phyloP scores from a whole-genome alignment of 2,113 vertebrate species.

The Poecilia latipinna region DNA sequence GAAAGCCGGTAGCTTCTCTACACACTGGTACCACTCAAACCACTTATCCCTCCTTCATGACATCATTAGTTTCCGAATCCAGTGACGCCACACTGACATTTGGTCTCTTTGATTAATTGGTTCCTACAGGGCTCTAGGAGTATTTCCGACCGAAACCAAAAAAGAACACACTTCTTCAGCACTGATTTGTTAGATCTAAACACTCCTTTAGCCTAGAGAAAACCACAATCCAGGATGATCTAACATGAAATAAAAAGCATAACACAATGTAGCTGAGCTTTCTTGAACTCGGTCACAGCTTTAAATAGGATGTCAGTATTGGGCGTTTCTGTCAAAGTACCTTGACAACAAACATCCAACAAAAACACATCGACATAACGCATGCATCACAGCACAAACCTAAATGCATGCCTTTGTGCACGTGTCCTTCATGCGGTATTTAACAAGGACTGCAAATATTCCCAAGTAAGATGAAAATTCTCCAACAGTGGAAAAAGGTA shows the following conservation, averaged over 20 bases:
- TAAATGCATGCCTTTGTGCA: background rate
- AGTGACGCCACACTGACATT: slow-evolving; percentile 50
- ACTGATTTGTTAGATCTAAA: slow-evolving; percentile 32
- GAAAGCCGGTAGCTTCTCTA: slow-evolving; percentile 35
- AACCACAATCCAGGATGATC: slow-evolving; percentile 33
- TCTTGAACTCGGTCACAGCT: slow-evolving; percentile 40
- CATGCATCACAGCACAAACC: background rate
- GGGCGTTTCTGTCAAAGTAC: slow-evolving; percentile 40
- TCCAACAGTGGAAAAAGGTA: slow-evolving; percentile 57
- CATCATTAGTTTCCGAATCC: slow-evolving; percentile 45
- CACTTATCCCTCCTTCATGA: slow-evolving; percentile 33
- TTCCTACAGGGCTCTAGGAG: slow-evolving; percentile 44
- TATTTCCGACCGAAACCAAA: slow-evolving; percentile 30
- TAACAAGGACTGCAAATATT: slow-evolving; percentile 2
- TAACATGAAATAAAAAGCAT: slow-evolving; percentile 31
- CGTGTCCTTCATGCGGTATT: slow-evolving; percentile 2
- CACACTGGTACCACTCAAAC: slow-evolving; percentile 22
- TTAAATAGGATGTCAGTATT: slow-evolving; percentile 31
- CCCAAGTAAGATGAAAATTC: slow-evolving; percentile 44
- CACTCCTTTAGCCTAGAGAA: slow-evolving; percentile 14
- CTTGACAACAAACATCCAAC: slow-evolving; percentile 59
- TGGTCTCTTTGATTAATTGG: slow-evolving; percentile 50
- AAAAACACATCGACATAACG: slow-evolving; percentile 23
- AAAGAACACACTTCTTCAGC: slow-evolving; percentile 27
- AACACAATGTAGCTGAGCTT: slow-evolving; percentile 37